A percentile compares a stretch with the other conserved stretches of the same genome.
Evolutionary conservation across 2,797 vertebrate species (phyloP).

Genomic region (Enteromius anoplus): DNA sequence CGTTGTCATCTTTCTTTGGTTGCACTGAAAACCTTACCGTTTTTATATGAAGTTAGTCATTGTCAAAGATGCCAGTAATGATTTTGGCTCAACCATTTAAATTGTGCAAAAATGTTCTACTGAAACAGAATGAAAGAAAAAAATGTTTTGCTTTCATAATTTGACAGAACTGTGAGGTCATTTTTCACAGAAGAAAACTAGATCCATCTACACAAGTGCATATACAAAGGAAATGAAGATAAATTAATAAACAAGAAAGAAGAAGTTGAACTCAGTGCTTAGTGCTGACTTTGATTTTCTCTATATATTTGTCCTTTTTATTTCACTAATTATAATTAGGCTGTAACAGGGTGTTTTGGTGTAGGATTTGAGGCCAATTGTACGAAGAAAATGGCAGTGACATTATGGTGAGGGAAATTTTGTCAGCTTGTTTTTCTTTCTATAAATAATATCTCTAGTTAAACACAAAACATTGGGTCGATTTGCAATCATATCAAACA

Average conservation of each 20-base stretch:
- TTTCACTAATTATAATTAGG: not conserved
- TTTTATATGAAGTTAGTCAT: conserved; percentile 42
- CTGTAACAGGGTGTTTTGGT: not conserved
- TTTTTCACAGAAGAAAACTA: not conserved
- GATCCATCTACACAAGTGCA: not conserved
- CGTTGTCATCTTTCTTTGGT: conserved; percentile 33
- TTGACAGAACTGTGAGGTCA: conserved; percentile 8
- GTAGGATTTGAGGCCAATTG: not conserved
- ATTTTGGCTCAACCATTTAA: conserved; percentile 1
- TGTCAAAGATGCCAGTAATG: conserved; percentile 19
- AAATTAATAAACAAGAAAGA: conserved; percentile 2
- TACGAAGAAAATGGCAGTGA: not conserved
- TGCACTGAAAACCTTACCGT: not conserved
- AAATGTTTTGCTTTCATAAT: conserved; percentile 1
- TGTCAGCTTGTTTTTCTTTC: not conserved
- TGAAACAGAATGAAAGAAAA: conserved; percentile 6
- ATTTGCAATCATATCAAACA: not conserved
- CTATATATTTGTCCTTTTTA: not conserved
- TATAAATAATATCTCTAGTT: not conserved
- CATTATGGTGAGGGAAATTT: not conserved
- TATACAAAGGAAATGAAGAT: conserved; percentile 31
- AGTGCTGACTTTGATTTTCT: not conserved
- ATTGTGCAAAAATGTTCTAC: conserved; percentile 1
- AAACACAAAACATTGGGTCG: not conserved
- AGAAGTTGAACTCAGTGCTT: not conserved